Base-by-base conservation (phyloP, 2,888 invertebrate genomes). In the Drosophila tripunctata region DNA sequence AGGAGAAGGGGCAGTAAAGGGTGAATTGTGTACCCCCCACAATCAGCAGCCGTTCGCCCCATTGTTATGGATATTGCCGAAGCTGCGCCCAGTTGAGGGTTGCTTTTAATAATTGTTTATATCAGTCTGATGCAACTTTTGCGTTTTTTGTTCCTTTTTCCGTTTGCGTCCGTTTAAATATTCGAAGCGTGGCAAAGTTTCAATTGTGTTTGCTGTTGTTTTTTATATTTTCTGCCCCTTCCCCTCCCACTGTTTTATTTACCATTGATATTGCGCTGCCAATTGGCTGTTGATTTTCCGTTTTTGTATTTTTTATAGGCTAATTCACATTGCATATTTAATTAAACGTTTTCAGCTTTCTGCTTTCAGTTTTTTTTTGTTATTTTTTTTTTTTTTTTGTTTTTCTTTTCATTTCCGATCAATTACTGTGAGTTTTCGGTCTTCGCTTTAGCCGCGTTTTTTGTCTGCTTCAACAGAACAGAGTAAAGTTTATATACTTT, bases 51-150 rank as follows among this genome's bases (percentile, higher is more conserved):
- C 71, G 52, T 36, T 56, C n/a, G 56, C 58, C 41, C 73, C 66
- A 66, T 74, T 74, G 73, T 71, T 76, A 65, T 76, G 75, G 43
- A 62, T 75, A 74, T 73, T 75, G 58, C 47, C 51, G 33, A 55
- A 36, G 48, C 30, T 12, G 33, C 40, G 15, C 8, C 54, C 33
- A 36, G 43, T 44, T 50, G 40, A 51, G 75, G 82, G 80, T 66
- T 76, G 77, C 77, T 80, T 87, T 80, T 87, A 87, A 83, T 81
- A 76, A 81, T 83, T 81, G 80, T 84, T 81, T 70, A 80, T 75
- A 79, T 77, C 80, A 70, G 75, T 70, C 66, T 27, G 40, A 52
- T 64, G 67, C 74, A 70, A 61, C 36, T 60, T 75, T 68, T 52
- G 51, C 36, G 17, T 12, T n/a, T 31, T 31, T 33, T 21, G 14